Percentiles rank a stretch among this genome's conserved stretches.
Evolutionary conservation across 1,140 invertebrate genomes (phyloP).

Genomic region (Notospermus geniculatus): DNA sequence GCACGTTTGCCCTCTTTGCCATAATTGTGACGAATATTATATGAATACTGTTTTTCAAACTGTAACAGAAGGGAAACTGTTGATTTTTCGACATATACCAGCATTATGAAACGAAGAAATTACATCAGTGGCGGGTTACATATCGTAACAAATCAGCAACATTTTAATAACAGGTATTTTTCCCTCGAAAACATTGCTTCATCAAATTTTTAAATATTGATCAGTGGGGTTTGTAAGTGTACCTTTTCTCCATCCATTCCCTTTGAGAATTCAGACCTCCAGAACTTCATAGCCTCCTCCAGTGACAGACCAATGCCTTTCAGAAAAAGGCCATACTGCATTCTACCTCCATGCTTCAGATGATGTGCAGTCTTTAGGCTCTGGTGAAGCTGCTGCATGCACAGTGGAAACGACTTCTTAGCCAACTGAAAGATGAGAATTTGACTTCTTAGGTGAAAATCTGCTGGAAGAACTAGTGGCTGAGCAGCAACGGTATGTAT

Average conservation of each 20-base stretch:
- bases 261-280: slow-evolving; percentile 83
- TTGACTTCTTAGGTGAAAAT: too few relatives aligned
- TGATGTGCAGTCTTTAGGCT: slow-evolving; percentile 76
- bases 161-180: too few relatives aligned
- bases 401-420: slow-evolving; percentile 86
- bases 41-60: slow-evolving; percentile 92
- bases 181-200: too few relatives aligned
- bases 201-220: too few relatives aligned
- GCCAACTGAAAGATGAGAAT: slow-evolving; percentile 66
- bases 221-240: too few relatives aligned
- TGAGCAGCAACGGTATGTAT: too few relatives aligned
- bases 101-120: too few relatives aligned
- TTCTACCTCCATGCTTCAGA: slow-evolving; percentile 80
- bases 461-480: too few relatives aligned
- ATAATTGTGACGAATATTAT: slow-evolving; percentile 90
- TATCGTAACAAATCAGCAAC: too few relatives aligned
- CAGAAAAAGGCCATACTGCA: slow-evolving; percentile 91
- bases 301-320: slow-evolving; percentile 84
- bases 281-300: slow-evolving; percentile 85
- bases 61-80: slow-evolving; percentile 44
- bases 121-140: too few relatives aligned
- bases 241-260: slow-evolving; percentile 77
- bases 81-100: too few relatives aligned
- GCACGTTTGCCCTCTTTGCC: slow-evolving; percentile 91
- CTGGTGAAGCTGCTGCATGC: slow-evolving; percentile 89